Percentiles rank a stretch among this genome's conserved stretches.
These are phyloP conservation scores for Mechanitis messenoides DNA, from an alignment of 2,888 invertebrate species.

Conservation along the genomic window DNA sequence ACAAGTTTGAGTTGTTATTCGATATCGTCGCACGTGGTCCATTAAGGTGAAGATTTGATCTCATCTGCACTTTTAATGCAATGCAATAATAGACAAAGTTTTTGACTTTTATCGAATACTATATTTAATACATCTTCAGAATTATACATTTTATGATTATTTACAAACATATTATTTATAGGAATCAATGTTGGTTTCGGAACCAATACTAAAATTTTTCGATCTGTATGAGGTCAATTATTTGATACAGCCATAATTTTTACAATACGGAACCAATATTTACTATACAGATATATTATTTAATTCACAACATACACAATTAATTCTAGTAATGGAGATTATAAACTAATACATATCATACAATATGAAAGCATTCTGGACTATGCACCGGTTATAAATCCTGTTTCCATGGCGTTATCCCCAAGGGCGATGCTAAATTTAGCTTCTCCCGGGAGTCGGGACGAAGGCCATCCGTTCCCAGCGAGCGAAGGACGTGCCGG, in stretches of 20 bases:
- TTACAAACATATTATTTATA: no score
- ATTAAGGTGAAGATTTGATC: slow-evolving; percentile 32
- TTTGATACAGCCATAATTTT: no score
- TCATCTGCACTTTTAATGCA: slow-evolving; percentile 24
- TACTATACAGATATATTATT: no score
- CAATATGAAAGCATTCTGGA: slow-evolving; percentile 22
- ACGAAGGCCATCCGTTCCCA: slow-evolving; percentile 55
- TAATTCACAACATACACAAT: neutral
- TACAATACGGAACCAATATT: no score
- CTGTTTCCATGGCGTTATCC: slow-evolving; percentile 56
- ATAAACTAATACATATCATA: neutral
- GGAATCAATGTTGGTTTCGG: no score
- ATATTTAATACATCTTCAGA: neutral
- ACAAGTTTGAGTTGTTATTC: slow-evolving; percentile 11
- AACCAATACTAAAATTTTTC: no score
- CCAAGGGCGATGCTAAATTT: slow-evolving; percentile 71
- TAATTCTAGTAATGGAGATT: neutral
- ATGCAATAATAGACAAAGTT: slow-evolving; percentile 24
- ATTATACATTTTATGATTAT: neutral
- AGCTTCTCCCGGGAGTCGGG: slow-evolving; percentile 44
- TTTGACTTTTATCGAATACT: slow-evolving; percentile 16
- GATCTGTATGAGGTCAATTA: no score
- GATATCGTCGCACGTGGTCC: slow-evolving; percentile 33
- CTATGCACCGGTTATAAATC: slow-evolving; percentile 53
- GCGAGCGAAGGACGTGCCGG: slow-evolving; percentile 39